Base-by-base conservation (phyloP, 1,140 invertebrate genomes). In the Bombus picipes region DNA sequence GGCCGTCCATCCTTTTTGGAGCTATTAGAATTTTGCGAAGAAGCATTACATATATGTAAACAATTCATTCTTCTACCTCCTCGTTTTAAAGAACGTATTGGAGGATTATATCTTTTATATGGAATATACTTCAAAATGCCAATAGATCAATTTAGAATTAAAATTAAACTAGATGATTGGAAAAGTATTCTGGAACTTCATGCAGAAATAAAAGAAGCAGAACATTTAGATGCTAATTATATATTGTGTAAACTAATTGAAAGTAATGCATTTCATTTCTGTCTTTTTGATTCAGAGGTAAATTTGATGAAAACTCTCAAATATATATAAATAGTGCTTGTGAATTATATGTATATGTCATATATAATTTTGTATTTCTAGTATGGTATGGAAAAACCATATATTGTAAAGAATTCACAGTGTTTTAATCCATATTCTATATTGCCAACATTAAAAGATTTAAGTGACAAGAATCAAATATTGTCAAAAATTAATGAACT, bases 51-150 rank as follows among this genome's bases (percentile, higher is more conserved):
- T 15, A 88, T 94, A 66, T 92, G 92, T 2, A 95, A 95, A 80
- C 90, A 94, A 65, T 94, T 94, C 83, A 59, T 94, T 32, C 74
- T 94, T 12, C 77, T 88, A 3, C 89, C 92, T 18, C 80, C 87
- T 39, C 83, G 84, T 22, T 92, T 94, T 5, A 92, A 93, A 81
- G 93, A 94, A 84, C 90, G 93, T 65, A 87, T 95, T 59, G 93
- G 93, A 68, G 94, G 93, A 32, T 77, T 95, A 10, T 95, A 95
- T 68, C 88, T 95, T 34, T 79, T 94, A 2, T 95, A 95, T 83
- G 93, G 93, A 37, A 68, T 95, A 10, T 95, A 94, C 88, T 94
- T 93, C 66, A 95, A 94, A 88, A 92, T 94, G 88, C 95, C 94
- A 47, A 15, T 92, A 10, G 85, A 92, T 34, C 87, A 92, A 28